phyloP scores from a whole-genome alignment of 2,113 vertebrate genomes.

The Anoura caudifer region DNA sequence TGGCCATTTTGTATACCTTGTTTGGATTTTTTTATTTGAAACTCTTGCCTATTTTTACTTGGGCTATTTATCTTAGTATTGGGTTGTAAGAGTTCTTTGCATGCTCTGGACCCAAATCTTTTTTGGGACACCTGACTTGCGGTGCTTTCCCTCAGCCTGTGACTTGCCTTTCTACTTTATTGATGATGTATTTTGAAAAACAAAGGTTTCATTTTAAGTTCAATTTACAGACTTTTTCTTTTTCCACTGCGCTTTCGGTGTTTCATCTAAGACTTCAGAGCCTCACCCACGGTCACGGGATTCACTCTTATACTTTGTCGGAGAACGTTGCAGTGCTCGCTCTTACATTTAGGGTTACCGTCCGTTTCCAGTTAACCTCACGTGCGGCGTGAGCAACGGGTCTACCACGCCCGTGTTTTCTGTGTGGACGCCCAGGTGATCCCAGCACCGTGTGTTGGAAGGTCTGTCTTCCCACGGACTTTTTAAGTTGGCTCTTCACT shows the following conservation, averaged over 20 bases:
- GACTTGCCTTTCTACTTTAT: not conserved
- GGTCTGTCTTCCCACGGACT: not conserved
- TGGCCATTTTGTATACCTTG: not conserved
- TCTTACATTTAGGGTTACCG: not conserved
- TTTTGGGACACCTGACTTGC: not conserved
- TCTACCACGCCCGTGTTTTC: not conserved
- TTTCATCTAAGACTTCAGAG: not conserved
- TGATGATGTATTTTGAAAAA: not conserved
- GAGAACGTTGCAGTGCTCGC: not conserved
- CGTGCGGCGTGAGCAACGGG: not conserved
- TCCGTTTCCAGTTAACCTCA: not conserved
- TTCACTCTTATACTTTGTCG: not conserved
- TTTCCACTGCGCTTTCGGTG: not conserved
- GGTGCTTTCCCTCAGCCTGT: not conserved
- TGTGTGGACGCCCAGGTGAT: accelerated
- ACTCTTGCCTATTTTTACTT: not conserved
- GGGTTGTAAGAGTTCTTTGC: not conserved
- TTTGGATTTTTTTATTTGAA: not conserved
- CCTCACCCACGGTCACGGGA: not conserved
- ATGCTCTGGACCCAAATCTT: not conserved
- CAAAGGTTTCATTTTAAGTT: not conserved
- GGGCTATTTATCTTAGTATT: not conserved
- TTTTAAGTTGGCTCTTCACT: not conserved
- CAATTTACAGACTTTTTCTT: not conserved
- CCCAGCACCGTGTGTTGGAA: not conserved